Evolutionary conservation across 2,888 invertebrate species (phyloP).

Genomic region (Cactoblastis cactorum): DNA sequence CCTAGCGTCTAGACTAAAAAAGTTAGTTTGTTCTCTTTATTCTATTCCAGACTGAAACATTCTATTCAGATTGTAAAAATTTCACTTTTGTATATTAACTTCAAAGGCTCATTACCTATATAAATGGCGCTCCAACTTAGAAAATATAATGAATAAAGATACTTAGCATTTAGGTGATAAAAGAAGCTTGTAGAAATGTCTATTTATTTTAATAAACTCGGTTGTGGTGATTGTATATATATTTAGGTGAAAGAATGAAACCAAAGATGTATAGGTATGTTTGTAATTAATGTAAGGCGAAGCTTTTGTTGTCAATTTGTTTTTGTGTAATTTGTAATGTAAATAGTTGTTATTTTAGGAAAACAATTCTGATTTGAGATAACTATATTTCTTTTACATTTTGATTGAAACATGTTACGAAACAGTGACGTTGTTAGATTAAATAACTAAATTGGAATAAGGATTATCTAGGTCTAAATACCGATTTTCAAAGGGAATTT

Average conservation of each 20-base stretch:
- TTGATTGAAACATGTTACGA: no score
- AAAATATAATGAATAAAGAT: conserved; percentile 5
- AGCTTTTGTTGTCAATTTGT: conserved; percentile 56
- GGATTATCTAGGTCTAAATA: no score
- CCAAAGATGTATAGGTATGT: conserved; percentile 38
- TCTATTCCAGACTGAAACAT: not conserved
- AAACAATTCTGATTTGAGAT: conserved; percentile 22
- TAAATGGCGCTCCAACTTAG: conserved; percentile 15
- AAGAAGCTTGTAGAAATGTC: conserved; percentile 42
- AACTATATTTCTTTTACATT: no score
- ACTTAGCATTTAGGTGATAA: conserved; percentile 15
- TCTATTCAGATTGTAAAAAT: not conserved
- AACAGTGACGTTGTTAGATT: no score
- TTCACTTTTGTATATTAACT: not conserved
- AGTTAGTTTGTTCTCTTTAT: not conserved
- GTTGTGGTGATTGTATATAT: conserved; percentile 71
- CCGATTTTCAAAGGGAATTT: no score
- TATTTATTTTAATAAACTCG: conserved; percentile 51
- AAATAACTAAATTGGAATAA: conserved; percentile 12
- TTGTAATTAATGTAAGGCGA: conserved; percentile 32
- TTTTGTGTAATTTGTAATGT: conserved; percentile 41
- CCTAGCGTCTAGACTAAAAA: not conserved
- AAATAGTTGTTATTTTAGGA: conserved; percentile 34
- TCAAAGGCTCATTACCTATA: conserved; percentile 13
- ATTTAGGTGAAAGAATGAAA: conserved; percentile 38